Evolutionary conservation across 2,797 vertebrate genomes (phyloP), one percentile per base, ranked within the genome.

Genomic region (Pelodytes ibericus): DNA sequence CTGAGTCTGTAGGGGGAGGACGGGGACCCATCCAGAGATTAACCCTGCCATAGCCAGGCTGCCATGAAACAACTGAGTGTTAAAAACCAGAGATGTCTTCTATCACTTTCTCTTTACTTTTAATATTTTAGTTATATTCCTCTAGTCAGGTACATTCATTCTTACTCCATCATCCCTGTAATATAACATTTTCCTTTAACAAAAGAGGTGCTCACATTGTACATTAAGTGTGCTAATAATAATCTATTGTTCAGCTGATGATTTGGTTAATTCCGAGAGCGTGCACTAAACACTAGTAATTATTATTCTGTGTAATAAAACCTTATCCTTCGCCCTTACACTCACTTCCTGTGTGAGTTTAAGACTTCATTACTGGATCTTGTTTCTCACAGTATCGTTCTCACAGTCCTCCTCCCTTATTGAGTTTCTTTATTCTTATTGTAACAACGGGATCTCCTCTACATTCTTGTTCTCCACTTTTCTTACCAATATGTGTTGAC

Each of bases 21-120:
- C 36, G 49, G 22, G 71, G 72, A 69, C 65, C 56, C 53, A 62
- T 18, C 24, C 61, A 36, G 75, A 47, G 41, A 64, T 72, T 75
- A 66, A 76, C 80, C 73, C 70, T 74, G 22, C 66, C 6, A 6
- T n/a, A 20, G 24, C 60, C n/a, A n/a, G 2, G 20, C 22, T 44
- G 10, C 41, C 18, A 2, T 13, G 41, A 44, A 44, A 44, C 18
- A 16, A 13, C 15, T 44, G 6, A 5, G n/a, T n/a, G n/a, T 15
- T 44, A 15, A 44, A 44, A 9, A 44, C 41, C 5, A 36, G 5
- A 60, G 13, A 4, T 16, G n/a, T 20, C 22, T 58, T 10, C 16
- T 15, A 22, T 41, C 36, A 33, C 3, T n/a, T 25, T 51, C 24
- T 57, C 49, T 65, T 31, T 65, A 26, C 61, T 20, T 57, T n/a